Base-by-base conservation (phyloP, 2,888 invertebrate species). In the Pelosia muscerda region DNA sequence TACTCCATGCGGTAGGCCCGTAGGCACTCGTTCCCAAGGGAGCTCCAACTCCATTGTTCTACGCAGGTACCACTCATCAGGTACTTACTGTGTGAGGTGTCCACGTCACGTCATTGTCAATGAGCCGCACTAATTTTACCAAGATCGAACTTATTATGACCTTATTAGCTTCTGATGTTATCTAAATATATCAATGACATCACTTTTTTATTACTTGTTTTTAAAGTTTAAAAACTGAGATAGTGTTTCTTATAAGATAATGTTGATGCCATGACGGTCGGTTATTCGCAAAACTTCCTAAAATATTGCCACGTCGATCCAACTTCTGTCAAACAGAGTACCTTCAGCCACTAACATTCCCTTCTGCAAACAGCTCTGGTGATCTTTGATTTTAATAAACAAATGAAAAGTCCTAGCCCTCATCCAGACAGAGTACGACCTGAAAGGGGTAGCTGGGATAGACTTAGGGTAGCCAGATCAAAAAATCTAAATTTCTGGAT, bases 181-280 rank as follows among this genome's bases (percentile, higher is more conserved):
- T n/a, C 49, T n/a, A 49, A n/a, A 49, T 49, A 49, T 49, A 49
- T 49, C 49, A n/a, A 49, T 49, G 49, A 49, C 49, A 49, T 49
- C 49, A 49, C n/a, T n/a, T 42, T 34, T 13, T 11, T 34, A 34
- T 34, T 34, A 34, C 11, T 34, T 13, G 11, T 34, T 13, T 8
- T 10, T 34, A 42, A 42, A 42, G 42, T 42, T 49, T 49, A 49
- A n/a, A 49, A n/a, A 49, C n/a, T 49, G 49, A 49, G 49, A 49
- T n/a, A 19, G n/a, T 42, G 42, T 42, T 42, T 42, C 13, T 5
- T 42, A 42, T 6, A 42, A 42, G 19, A 42, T 19, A 19, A n/a
- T 1, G n/a, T n/a, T 49, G 49, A 49, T 19, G 9, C 15, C 11
- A 34, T 13, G 13, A 10, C 10, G 13, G 11, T 8, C 19, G 2